Base-by-base conservation (phyloP, 2,797 vertebrate genomes). In the Sebastes dallii region DNA sequence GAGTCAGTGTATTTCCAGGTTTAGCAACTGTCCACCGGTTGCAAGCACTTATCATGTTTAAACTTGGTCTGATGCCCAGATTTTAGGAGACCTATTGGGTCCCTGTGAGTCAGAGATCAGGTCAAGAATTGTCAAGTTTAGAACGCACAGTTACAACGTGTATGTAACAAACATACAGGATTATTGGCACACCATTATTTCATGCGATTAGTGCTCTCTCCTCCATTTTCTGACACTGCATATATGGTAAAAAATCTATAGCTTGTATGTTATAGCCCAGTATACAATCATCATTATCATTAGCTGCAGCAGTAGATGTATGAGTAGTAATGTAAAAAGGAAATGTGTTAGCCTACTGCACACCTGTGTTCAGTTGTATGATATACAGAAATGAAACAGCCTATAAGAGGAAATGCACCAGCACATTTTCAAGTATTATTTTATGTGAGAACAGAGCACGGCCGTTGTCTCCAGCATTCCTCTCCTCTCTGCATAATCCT, bases 1-100 rank as follows among this genome's bases (percentile, higher is more conserved):
- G 25, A 86, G 68, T 82, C 67, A 55, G 42, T 55, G 72, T 55
- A 50, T 80, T 56, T 87, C 71, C 78, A n/a, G 65, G 88, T 85
- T 85, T 82, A 87, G 77, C 77, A 78, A 75, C 60, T 36, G 55
- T 34, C 55, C 56, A 58, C 20, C 29, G 68, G 46, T 80, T 80
- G 69, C 25, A 73, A 75, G 36, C 4, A 36, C 52, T 61, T 66
- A 34, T 72, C 32, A 18, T 77, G 58, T 80, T 87, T 84, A 22
- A 64, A 61, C 72, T 68, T 78, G 32, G n/a, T 71, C 66, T 67
- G 67, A 60, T 69, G 36, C 60, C 70, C 34, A 69, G 52, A 77
- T 68, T 64, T 14, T 52, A 46, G 34, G 54, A 75, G 75, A 83
- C 52, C 64, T 79, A 22, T 52, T 13, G 13, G 46, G 54, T 77